phyloP scores from a whole-genome alignment of 2,888 invertebrate species.

The Eupithecia insigniata region DNA sequence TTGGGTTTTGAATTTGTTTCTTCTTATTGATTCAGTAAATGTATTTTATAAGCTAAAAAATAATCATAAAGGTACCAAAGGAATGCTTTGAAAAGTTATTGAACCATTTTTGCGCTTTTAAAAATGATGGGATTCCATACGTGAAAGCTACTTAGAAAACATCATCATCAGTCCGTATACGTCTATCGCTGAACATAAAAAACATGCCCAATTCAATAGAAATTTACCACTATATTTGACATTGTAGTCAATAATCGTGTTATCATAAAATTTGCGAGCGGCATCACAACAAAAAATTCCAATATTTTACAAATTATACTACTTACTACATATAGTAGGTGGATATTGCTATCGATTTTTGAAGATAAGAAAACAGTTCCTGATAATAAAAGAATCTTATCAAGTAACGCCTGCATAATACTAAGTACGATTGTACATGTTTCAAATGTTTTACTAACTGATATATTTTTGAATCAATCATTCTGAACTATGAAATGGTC shows the following conservation, averaged over 20 bases:
- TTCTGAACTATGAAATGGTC: not conserved
- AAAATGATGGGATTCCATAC: not conserved
- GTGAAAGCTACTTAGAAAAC: no score
- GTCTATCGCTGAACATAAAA: no score
- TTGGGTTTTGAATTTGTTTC: no score
- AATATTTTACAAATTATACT: not conserved
- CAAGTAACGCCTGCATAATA: not conserved
- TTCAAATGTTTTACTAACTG: not conserved
- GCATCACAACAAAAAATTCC: not conserved
- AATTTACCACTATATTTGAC: no score
- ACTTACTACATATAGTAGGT: not conserved
- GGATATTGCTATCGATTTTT: not conserved
- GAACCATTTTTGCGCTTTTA: not conserved
- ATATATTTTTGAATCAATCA: not conserved
- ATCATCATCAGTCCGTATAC: no score
- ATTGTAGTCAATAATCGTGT: not conserved
- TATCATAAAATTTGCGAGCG: slow-evolving; percentile 14
- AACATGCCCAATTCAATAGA: no score
- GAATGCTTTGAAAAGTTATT: not conserved
- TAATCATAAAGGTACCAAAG: no score
- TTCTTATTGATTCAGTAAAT: not conserved
- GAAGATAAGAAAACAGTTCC: not conserved
- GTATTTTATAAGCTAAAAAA: no score
- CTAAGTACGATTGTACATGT: not conserved
- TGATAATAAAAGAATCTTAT: not conserved